phyloP scores from a whole-genome alignment of 2,888 invertebrate genomes.

The Cantharis rustica region DNA sequence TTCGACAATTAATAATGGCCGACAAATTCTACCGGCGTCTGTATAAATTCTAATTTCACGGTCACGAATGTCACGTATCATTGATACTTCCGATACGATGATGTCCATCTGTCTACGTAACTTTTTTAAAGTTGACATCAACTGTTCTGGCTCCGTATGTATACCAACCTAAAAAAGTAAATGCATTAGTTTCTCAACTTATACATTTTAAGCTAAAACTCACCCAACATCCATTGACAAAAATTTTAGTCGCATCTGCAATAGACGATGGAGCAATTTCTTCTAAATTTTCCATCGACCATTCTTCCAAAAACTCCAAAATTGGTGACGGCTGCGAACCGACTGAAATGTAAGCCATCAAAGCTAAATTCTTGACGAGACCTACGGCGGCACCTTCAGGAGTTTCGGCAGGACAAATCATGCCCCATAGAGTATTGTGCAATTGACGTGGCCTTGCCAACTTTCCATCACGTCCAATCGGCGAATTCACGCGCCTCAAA shows the following conservation, averaged over 20 bases:
- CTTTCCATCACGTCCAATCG: constrained; percentile 98
- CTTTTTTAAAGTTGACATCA: constrained; percentile 97
- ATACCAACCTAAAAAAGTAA: constrained; percentile 73
- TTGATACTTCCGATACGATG: constrained; percentile 99
- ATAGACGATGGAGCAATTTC: constrained; percentile 99
- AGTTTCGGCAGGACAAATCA: constrained; percentile 99
- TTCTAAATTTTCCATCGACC: constrained; percentile 99
- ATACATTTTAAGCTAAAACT: constrained; percentile 15
- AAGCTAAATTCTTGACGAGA: constrained; percentile 96
- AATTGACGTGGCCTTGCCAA: constrained; percentile 97
- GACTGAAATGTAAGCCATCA: constrained; percentile 99
- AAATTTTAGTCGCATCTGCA: constrained; percentile 98
- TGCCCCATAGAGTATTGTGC: constrained; percentile 99
- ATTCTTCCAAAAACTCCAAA: constrained; percentile 99
- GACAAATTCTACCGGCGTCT: constrained; percentile 98
- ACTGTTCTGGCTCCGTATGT: constrained; percentile 97
- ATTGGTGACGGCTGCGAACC: constrained; percentile 99
- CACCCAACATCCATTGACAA: constrained; percentile 99
- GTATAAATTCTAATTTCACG: constrained; percentile 99
- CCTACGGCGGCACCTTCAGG: constrained; percentile 98
- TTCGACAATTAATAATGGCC: constrained; percentile 98
- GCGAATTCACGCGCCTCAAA: constrained; percentile 96
- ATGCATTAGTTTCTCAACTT: too few species aligned
- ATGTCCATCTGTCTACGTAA: constrained; percentile 99
- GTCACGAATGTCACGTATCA: constrained; percentile 98